These are phyloP conservation scores for Leptinotarsa rubiginosa DNA, from an alignment of 2,888 invertebrate species.

Conservation along the genomic window DNA sequence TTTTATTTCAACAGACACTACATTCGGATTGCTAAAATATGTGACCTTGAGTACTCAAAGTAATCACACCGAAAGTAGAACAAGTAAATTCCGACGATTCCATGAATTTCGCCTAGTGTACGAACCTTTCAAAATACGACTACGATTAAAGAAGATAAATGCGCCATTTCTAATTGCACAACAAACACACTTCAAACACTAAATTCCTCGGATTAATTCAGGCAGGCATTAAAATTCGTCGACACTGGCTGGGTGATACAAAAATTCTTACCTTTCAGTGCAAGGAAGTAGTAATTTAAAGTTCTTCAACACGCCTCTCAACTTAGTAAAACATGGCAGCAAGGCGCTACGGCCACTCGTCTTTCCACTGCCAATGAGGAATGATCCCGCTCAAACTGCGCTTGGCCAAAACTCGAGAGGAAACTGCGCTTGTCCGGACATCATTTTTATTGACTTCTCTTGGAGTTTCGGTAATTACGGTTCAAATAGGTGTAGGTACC, in stretches of 20 bases:
- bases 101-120: conserved; percentile 24
- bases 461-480: conserved; percentile 17
- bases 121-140: conserved; percentile 6
- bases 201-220: conserved; percentile 24
- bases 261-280: conserved; percentile 24
- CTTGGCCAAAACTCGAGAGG: conserved; percentile 46
- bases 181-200: conserved; percentile 31
- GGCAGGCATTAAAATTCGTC: conserved; percentile 13
- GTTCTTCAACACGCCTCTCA: conserved; percentile 72
- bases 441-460: conserved; percentile 23
- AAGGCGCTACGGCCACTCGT: conserved; percentile 58
- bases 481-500: no score
- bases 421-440: conserved; percentile 8
- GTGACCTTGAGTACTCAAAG: conserved; percentile 7
- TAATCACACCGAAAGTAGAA: conserved; percentile 22
- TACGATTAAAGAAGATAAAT: conserved; percentile 29
- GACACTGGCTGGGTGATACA: conserved; percentile 14
- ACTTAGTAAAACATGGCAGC: conserved; percentile 81
- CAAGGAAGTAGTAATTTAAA: conserved; percentile 60
- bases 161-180: conserved; percentile 52
- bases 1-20: background rate
- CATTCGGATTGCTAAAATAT: background rate
- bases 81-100: conserved; percentile 25
- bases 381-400: conserved; percentile 59
- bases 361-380: conserved; percentile 57